A percentile compares a stretch with the other conserved stretches of the same genome.
Conservation (phyloP, 2,888 invertebrate genomes). For the Lasioglossum marginatum region DNA sequence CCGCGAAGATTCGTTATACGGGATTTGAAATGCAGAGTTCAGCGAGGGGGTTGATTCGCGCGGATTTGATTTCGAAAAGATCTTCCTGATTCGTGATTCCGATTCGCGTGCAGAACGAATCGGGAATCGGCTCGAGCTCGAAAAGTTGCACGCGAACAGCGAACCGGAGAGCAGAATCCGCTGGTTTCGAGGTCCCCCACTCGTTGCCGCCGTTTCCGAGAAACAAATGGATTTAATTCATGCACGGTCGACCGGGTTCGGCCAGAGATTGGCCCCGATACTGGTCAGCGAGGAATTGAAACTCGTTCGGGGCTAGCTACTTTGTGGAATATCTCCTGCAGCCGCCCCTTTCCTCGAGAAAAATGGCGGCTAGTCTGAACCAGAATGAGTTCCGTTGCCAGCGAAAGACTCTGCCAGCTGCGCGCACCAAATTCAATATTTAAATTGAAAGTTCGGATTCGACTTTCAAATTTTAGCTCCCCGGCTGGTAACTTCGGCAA, state of each 20-base stretch:
- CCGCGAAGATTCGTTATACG: background rate
- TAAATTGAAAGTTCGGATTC: background rate
- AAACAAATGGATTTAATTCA: constrained; percentile 62
- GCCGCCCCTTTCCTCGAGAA: background rate
- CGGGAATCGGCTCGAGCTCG: background rate
- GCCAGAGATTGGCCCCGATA: constrained; percentile 21
- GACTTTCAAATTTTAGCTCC: background rate
- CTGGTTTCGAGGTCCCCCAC: background rate
- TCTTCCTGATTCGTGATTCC: background rate
- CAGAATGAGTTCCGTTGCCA: background rate
- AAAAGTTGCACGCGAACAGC: background rate
- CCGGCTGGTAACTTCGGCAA: background rate
- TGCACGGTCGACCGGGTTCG: constrained; percentile 39
- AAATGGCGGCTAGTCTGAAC: background rate
- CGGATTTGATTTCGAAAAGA: background rate
- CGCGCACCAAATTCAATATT: background rate
- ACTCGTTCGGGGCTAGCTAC: constrained; percentile 73
- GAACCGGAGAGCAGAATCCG: background rate
- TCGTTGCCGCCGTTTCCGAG: constrained; percentile 40
- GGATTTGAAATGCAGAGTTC: constrained; percentile 4
- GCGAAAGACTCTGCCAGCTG: background rate
- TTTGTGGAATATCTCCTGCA: background rate
- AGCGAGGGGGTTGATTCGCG: background rate
- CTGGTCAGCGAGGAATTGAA: constrained; percentile 66
- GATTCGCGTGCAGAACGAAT: background rate